Percentiles rank a stretch among this genome's conserved stretches.
Evolutionary conservation across 2,888 invertebrate species (phyloP).

Genomic region (Branchipolynoe longqiensis): DNA sequence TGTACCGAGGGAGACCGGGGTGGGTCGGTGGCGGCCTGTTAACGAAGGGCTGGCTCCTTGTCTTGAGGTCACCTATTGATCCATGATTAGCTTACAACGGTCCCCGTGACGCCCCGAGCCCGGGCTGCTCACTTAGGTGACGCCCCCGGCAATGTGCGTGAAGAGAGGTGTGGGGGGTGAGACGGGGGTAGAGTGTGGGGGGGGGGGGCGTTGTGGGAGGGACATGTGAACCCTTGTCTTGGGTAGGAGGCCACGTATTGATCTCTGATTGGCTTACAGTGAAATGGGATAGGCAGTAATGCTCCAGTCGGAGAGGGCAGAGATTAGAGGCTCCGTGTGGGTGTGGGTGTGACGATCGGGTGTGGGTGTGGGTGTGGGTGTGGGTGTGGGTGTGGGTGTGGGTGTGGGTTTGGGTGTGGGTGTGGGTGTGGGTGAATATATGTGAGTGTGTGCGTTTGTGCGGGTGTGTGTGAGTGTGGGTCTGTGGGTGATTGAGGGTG

Average conservation of each 20-base stretch:
- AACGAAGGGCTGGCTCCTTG: neutral
- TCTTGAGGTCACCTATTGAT: constrained; percentile 26
- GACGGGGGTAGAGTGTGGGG: neutral
- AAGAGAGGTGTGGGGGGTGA: neutral
- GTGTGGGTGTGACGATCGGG: no score
- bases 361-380: neutral
- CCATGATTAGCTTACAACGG: constrained; percentile 42
- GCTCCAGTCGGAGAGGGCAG: neutral
- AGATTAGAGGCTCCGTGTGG: constrained; percentile 10
- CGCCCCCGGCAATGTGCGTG: neutral
- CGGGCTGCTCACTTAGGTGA: no score
- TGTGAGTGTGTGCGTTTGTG: neutral
- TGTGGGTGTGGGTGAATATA: neutral
- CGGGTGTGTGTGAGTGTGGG: neutral
- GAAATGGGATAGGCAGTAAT: neutral
- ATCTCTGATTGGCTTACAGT: no score
- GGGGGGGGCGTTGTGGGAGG: neutral
- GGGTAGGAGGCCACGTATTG: neutral
- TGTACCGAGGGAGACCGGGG: neutral
- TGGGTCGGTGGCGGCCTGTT: neutral
- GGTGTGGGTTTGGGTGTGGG: neutral
- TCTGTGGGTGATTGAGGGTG: neutral
- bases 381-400: neutral
- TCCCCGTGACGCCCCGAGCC: constrained; percentile 3
- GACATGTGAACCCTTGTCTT: neutral